A percentile compares a stretch with the other conserved stretches of the same genome.
Evolutionary conservation across 2,888 invertebrate genomes (phyloP).

Genomic region (Drosophila falleni): DNA sequence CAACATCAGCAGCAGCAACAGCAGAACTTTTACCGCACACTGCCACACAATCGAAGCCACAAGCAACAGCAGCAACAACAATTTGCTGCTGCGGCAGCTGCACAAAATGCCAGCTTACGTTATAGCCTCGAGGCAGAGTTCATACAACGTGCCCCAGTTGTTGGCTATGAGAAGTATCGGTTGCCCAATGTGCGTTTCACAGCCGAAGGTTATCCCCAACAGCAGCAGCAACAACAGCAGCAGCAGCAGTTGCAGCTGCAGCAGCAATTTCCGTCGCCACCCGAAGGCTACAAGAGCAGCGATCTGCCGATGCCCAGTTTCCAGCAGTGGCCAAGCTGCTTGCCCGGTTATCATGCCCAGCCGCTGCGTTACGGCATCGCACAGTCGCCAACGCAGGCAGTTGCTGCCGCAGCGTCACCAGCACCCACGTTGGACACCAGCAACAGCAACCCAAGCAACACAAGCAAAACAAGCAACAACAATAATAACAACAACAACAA

Average conservation of each 20-base stretch:
- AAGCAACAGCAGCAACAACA: slow-evolving; percentile 71
- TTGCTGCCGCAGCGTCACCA: slow-evolving; percentile 36
- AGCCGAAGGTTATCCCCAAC: slow-evolving; percentile 91
- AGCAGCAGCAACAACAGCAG: slow-evolving; percentile 47
- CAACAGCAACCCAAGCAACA: slow-evolving; percentile 22
- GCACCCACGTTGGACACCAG: slow-evolving; percentile 18
- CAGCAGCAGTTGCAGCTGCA: slow-evolving; percentile 73
- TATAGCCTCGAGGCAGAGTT: slow-evolving; percentile 89
- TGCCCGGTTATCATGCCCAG: slow-evolving; percentile 86
- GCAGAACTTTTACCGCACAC: slow-evolving; percentile 89
- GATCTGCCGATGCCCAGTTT: slow-evolving; percentile 74
- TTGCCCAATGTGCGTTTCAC: slow-evolving; percentile 89
- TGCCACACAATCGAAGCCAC: slow-evolving; percentile 89
- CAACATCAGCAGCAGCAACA: slow-evolving; percentile 75
- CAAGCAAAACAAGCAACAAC: slow-evolving; percentile 27
- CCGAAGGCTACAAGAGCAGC: slow-evolving; percentile 89
- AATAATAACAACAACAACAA: slow-evolving; percentile 37
- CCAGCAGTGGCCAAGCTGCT: slow-evolving; percentile 87
- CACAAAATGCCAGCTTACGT: slow-evolving; percentile 87
- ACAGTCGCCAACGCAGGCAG: slow-evolving; percentile 46
- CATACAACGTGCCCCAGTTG: slow-evolving; percentile 86
- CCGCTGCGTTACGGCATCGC: slow-evolving; percentile 80
- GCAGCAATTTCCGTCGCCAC: slow-evolving; percentile 88
- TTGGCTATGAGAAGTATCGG: slow-evolving; percentile 86
- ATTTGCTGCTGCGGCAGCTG: slow-evolving; percentile 81